These are phyloP conservation scores for Sipha maydis DNA, from an alignment of 2,888 invertebrate genomes.

Conservation along the genomic window DNA sequence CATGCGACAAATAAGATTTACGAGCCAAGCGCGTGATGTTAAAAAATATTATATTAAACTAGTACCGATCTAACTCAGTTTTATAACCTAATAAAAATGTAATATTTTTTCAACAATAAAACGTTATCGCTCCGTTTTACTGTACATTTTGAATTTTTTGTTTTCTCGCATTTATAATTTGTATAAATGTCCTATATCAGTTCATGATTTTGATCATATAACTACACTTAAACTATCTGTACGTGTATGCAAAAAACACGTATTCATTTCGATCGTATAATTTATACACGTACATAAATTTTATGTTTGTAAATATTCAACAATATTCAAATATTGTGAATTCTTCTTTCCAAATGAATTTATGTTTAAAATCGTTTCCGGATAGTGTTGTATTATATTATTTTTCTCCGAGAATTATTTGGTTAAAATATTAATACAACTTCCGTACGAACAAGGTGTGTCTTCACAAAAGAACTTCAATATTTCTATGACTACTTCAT, in stretches of 20 bases:
- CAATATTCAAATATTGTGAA: too few relatives aligned
- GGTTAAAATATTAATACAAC: conserved; percentile 7
- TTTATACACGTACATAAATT: too few relatives aligned
- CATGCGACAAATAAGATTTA: not conserved
- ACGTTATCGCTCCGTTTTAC: not conserved
- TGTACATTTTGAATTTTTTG: not conserved
- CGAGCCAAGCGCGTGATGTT: not conserved
- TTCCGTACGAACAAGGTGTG: not conserved
- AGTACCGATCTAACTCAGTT: not conserved
- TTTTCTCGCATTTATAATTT: not conserved
- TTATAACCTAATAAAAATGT: not conserved
- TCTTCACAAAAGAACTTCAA: too few relatives aligned
- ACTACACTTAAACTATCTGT: too few relatives aligned
- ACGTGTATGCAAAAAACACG: too few relatives aligned
- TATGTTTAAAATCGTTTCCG: not conserved
- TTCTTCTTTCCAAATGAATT: too few relatives aligned
- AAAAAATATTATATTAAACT: too few relatives aligned
- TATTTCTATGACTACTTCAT: not conserved
- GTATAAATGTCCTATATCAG: too few relatives aligned
- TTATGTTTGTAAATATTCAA: not conserved
- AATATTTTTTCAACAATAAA: not conserved
- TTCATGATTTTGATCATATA: too few relatives aligned
- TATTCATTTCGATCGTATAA: too few relatives aligned
- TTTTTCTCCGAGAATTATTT: not conserved
- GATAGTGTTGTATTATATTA: not conserved